A percentile compares a stretch with the other conserved stretches of the same genome.
Evolutionary conservation across 2,113 vertebrate genomes (phyloP).

Genomic region (Psilopogon haemacephalus): DNA sequence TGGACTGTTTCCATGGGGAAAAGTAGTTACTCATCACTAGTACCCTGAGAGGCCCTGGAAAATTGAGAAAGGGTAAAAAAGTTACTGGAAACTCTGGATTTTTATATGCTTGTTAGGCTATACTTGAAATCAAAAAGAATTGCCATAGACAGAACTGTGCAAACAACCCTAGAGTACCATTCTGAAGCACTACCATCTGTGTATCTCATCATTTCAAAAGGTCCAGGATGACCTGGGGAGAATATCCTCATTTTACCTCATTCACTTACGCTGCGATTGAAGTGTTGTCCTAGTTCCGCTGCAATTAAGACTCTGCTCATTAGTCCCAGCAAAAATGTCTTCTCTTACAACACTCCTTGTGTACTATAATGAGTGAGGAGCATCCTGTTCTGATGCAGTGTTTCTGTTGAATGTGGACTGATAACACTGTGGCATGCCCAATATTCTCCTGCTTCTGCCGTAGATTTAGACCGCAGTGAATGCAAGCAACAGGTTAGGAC

Average conservation of each 20-base stretch:
- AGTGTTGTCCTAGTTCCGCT: constrained; percentile 29
- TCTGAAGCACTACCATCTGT: background rate
- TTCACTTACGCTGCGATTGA: background rate
- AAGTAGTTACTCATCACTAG: background rate
- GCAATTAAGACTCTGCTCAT: constrained; percentile 46
- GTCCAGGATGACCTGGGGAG: background rate
- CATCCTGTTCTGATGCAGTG: background rate
- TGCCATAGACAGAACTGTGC: background rate
- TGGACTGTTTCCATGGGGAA: background rate
- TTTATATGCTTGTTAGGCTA: background rate
- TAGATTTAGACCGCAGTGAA: background rate
- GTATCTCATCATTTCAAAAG: background rate
- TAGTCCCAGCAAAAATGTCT: constrained; percentile 1
- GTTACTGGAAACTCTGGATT: background rate
- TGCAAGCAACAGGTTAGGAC: background rate
- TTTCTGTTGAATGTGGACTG: background rate
- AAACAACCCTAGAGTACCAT: background rate
- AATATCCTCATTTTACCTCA: constrained; percentile 54
- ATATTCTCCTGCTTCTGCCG: background rate
- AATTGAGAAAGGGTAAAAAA: background rate
- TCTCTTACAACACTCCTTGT: background rate
- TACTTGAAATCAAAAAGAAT: background rate
- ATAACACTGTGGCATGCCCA: background rate
- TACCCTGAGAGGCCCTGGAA: background rate
- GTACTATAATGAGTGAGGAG: background rate